Evolutionary conservation across 2,797 vertebrate species (phyloP), one percentile per base, ranked within the genome.

Genomic region (Melopsittacus undulatus): DNA sequence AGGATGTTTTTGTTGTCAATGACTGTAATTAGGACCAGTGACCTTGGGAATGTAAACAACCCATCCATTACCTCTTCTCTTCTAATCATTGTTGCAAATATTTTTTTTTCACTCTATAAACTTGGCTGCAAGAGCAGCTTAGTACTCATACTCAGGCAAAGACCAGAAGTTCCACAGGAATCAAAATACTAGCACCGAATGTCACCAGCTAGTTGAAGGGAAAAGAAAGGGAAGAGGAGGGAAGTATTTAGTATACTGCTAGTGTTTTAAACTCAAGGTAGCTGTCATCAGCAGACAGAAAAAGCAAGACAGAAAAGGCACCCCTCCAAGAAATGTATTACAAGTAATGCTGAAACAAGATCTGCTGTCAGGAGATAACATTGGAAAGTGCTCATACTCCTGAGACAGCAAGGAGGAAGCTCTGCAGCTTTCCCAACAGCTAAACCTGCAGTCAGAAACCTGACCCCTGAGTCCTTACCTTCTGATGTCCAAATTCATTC

Each of bases 401-500:
- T 32, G 9, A 43, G 52, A 66, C 9, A 83, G 30, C 15, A 43
- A 43, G 30, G 46, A 90, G 11, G 26, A 61, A 82, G 16, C 32
- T 46, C 40, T 70, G 70, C 36, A 81, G 63, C 72, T 63, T 43
- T 67, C 42, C 38, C 42, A n/a, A 13, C 42, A 73, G 27, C 9
- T 15, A 51, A 62, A 21, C 34, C 48, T 72, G 69, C 59, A n/a
- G 15, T 51, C 49, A 86, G 67, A 69, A 84, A 81, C 70, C 29
- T 23, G 79, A 49, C 15, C 19, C 16, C 13, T 5, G 3, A n/a
- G 73, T 36, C 68, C 97, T 97, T 62, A 99, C 99, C 98, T 99
- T 98, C 97, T 98, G 98, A 96, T 99, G 99, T 56, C 99, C 99
- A 89, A 99, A 99, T 90, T 99, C 98, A 75, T 98, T 99, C 38